Percentiles rank a stretch among this genome's conserved stretches.
These are phyloP conservation scores for rat (Rattus norvegicus) DNA, from an alignment of 2,113 vertebrate species.

Conservation along the genomic window DNA sequence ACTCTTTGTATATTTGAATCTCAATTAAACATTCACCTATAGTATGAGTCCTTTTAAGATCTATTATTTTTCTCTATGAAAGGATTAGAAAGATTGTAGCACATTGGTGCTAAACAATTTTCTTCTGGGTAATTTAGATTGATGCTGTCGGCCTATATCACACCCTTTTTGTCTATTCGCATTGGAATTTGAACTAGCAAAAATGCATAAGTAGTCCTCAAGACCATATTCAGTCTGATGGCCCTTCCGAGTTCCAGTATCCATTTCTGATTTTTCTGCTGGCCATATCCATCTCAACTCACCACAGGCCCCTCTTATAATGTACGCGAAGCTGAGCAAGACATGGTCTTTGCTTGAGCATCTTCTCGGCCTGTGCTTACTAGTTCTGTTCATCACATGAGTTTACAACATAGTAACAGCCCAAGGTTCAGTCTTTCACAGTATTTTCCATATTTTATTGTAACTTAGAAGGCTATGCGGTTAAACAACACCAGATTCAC, in stretches of 20 bases:
- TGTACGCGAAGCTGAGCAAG: not conserved
- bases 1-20: slow-evolving; percentile 2
- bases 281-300: not conserved
- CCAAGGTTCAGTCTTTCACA: not conserved
- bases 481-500: not conserved
- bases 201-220: not conserved
- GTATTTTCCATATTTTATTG: not conserved
- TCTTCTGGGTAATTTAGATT: not conserved
- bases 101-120: not conserved
- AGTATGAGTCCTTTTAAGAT: not conserved
- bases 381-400: not conserved
- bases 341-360: not conserved
- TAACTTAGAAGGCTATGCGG: not conserved
- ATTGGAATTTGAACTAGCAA: not conserved
- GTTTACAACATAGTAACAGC: not conserved
- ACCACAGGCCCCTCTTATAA: not conserved
- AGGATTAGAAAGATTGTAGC: not conserved
- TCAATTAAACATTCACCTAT: not conserved
- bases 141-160: not conserved
- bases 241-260: not conserved
- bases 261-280: not conserved
- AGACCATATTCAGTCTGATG: not conserved
- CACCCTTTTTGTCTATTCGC: not conserved
- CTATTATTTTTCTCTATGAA: not conserved
- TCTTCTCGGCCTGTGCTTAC: not conserved